phyloP scores from a whole-genome alignment of 2,888 invertebrate genomes.

The Tiphia femorata region DNA sequence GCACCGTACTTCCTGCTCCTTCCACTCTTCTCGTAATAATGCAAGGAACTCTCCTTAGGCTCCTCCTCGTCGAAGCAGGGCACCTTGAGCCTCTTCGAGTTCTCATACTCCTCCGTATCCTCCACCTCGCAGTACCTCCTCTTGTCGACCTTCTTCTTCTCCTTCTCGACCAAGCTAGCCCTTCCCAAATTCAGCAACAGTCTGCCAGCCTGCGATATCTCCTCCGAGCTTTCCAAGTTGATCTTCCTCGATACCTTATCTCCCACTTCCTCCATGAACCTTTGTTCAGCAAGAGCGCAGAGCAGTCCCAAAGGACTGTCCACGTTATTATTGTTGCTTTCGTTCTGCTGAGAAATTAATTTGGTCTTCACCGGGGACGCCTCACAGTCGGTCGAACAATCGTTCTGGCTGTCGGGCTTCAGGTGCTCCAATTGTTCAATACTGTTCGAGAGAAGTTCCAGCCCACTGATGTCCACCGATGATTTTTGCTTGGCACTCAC shows the following conservation, averaged over 20 bases:
- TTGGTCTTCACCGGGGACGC: constrained; percentile 68
- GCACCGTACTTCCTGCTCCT: constrained; percentile 24
- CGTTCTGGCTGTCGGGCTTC: constrained; percentile 59
- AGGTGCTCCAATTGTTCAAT: constrained; percentile 82
- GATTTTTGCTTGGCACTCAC: constrained; percentile 38
- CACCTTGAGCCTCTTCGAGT: constrained; percentile 33
- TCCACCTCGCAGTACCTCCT: constrained; percentile 39
- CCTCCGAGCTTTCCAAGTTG: constrained; percentile 51
- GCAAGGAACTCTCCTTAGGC: constrained; percentile 10
- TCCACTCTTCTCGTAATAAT: constrained; percentile 23
- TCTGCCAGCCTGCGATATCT: constrained; percentile 53
- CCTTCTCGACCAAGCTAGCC: constrained; percentile 19
- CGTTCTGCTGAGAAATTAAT: constrained; percentile 61
- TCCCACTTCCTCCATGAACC: constrained; percentile 82
- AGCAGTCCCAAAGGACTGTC: constrained; percentile 75
- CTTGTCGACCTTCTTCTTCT: constrained; percentile 36
- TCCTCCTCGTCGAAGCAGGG: constrained; percentile 19
- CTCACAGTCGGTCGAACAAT: constrained; percentile 58
- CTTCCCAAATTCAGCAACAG: constrained; percentile 53
- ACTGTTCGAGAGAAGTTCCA: constrained; percentile 87
- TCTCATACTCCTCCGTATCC: constrained; percentile 8
- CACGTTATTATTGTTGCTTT: constrained; percentile 68
- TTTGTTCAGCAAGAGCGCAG: constrained; percentile 87
- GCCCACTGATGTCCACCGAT: constrained; percentile 80
- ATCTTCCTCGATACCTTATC: constrained; percentile 59